Base-by-base conservation (phyloP, 2,797 vertebrate species). In the Rhinogobio ventralis region DNA sequence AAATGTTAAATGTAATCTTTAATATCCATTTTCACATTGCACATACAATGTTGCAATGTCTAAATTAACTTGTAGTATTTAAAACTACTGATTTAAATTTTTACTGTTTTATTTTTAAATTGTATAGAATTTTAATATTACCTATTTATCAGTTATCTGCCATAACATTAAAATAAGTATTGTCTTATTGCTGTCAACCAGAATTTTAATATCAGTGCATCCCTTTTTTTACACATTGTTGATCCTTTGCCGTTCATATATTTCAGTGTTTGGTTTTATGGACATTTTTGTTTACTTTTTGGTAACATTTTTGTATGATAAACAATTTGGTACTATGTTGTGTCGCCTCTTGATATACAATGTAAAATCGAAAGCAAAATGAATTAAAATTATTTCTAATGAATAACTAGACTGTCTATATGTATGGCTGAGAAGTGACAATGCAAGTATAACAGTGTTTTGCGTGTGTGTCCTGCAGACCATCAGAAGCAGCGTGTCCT, bases 401-500 rank as follows among this genome's bases (percentile, higher is more conserved):
- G 28, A 33, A 19, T 74, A 53, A 9, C 33, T 25, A 19, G 36
- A 60, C 23, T 42, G 33, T 39, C 53, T 39, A 49, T 51, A 51
- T 51, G 17, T 51, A 62, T 62, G 25, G 60, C 25, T 17, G 25
- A 64, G 14, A 64, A 28, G 25, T 62, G 57, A 62, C 57, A 60
- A 25, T 25, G n/a, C 53, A 57, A n/a, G 23, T 13, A 4, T 36
- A 55, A 33, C 45, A n/a, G 23, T n/a, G 20, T 8, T 17, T 20
- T 82, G 53, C 19, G 3, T 14, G 39, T 75, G 82, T 85, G 90
- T 91, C 86, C 90, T 82, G 0, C 88, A 99, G 98, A 99, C 83
- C 94, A 96, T 4, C 92, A 96, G 14, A 95, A 89, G 85, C 94
- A 95, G 30, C 94, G 91, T 0, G 92, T 97, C 72, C 91, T 93